A percentile compares a stretch with the other conserved stretches of the same genome.
These are phyloP conservation scores for Pseudonaja textilis DNA, from an alignment of 2,113 vertebrate species.

Conservation along the genomic window DNA sequence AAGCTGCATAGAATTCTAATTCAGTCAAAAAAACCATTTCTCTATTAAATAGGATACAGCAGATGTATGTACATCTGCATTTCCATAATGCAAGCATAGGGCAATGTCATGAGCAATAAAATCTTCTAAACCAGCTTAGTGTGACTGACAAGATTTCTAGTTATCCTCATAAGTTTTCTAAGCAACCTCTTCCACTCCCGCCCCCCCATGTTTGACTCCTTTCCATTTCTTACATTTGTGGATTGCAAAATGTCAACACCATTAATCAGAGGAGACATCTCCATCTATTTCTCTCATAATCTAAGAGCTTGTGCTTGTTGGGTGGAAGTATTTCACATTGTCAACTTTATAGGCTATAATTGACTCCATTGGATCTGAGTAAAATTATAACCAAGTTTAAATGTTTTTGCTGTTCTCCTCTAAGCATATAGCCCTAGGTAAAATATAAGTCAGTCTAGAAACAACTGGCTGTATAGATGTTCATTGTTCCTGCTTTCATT, in stretches of 20 bases:
- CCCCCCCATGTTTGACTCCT: neutral
- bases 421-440: neutral
- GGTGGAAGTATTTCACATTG: slow-evolving; percentile 1
- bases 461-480: neutral
- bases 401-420: slow-evolving; percentile 2
- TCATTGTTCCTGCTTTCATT: neutral
- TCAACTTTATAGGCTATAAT: slow-evolving; percentile 5
- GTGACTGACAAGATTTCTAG: slow-evolving; percentile 10
- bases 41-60: neutral
- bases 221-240: neutral
- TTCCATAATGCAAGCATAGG: neutral
- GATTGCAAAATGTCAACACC: neutral
- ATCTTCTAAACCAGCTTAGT: slow-evolving; percentile 7
- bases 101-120: neutral
- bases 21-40: slow-evolving; percentile 29
- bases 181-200: neutral
- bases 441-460: slow-evolving; percentile 22
- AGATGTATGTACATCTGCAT: neutral
- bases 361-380: slow-evolving; percentile 37
- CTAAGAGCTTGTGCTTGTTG: slow-evolving; percentile 34
- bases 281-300: neutral
- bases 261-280: slow-evolving; percentile 30
- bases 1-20: slow-evolving; percentile 37
- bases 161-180: slow-evolving; percentile 7
- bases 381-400: neutral